These are phyloP conservation scores for Sebastes schlegelii DNA, from an alignment of 2,113 vertebrate species.

Conservation along the genomic window DNA sequence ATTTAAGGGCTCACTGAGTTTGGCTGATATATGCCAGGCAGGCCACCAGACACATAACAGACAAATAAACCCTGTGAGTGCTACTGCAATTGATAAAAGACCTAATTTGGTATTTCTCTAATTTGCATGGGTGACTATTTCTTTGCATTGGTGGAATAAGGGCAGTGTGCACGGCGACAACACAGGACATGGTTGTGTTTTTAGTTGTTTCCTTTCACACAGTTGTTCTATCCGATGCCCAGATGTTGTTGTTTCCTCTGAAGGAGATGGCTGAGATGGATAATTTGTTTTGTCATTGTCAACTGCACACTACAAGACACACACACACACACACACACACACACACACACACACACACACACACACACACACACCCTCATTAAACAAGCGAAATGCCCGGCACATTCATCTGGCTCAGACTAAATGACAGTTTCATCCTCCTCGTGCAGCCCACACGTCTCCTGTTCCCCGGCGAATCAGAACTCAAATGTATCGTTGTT, in stretches of 20 bases:
- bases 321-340: slow-evolving; percentile 5
- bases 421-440: slow-evolving; percentile 32
- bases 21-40: not conserved
- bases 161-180: not conserved
- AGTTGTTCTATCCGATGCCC: too few relatives aligned
- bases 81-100: too few relatives aligned
- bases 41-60: not conserved
- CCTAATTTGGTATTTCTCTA: too few relatives aligned
- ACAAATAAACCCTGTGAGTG: too few relatives aligned
- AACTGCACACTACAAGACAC: not conserved
- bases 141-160: too few relatives aligned
- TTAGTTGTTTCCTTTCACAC: too few relatives aligned
- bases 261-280: not conserved
- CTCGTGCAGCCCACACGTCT: slow-evolving; percentile 30
- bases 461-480: not conserved
- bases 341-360: slow-evolving; percentile 4
- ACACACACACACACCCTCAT: not conserved
- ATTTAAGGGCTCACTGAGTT: not conserved
- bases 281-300: not conserved
- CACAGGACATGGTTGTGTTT: too few relatives aligned
- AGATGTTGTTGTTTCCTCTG: not conserved
- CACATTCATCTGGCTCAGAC: slow-evolving; percentile 28
- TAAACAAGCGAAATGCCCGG: not conserved
- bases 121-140: too few relatives aligned
- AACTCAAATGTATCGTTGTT: slow-evolving; percentile 43